Base-by-base conservation (phyloP, 2,797 vertebrate genomes). In the Pachyuromys duprasi region DNA sequence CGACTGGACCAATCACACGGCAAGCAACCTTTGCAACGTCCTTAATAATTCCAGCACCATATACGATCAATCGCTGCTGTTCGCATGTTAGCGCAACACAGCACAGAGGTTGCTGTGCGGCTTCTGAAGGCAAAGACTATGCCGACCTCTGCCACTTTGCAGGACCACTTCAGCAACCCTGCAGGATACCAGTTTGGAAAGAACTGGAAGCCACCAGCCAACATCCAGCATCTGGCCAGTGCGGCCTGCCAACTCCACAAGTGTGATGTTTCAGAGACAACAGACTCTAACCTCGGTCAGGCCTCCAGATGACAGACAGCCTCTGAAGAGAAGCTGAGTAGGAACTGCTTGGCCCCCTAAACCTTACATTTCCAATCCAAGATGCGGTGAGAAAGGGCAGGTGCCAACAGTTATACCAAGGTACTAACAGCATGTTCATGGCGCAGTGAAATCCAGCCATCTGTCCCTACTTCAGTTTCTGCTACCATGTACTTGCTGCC, bases 1-100 rank as follows among this genome's bases (percentile, higher is more conserved):
- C 15, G n/a, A 26, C 55, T 31, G 6, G 7, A 28, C 33, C 45
- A 63, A 17, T 17, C 75, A 31, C 0, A 0, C 0, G 8, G 28
- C 3, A 0, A 6, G 60, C 57, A 75, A 31, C 45, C 89, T n/a
- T 15, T 13, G 12, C 12, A 60, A 39, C 0, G 12, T 55, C 86
- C 72, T 57, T n/a, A 70, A 5, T 36, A 33, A n/a, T 11, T n/a
- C 57, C 12, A 31, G 69, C 8, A 20, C 45, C 26, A 5, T 1
- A 13, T 1, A 28, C 20, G 18, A 18, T 1, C 28, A 87, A 17
- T 65, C 24, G 14, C 18, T 28, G 20, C 22, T 0, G 31, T 49
- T 42, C 57, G 0, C 1, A n/a, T 13, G 49, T 45, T 20, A 15
- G 3, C 8, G 15, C 5, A 45, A 26, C 42, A 28, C 5, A 14